phyloP scores from a whole-genome alignment of 2,113 vertebrate genomes.

The Pantherophis guttatus region DNA sequence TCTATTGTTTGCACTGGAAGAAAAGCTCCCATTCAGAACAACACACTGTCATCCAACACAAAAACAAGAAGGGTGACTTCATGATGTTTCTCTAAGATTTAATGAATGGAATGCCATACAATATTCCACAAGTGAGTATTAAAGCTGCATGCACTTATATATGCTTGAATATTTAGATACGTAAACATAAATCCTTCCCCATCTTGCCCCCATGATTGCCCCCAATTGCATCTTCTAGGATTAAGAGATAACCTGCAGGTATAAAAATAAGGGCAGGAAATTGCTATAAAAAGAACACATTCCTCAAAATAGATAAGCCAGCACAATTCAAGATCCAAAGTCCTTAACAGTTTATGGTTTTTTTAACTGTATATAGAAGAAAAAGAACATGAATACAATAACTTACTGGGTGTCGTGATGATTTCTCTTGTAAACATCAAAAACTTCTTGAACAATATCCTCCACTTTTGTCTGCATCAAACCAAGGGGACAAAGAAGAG shows the following conservation, averaged over 20 bases:
- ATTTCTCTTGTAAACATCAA: constrained; percentile 80
- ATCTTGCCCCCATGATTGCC: background rate
- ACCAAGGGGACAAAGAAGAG: background rate
- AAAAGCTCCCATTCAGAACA: background rate
- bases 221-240: background rate
- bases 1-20: background rate
- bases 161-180: background rate
- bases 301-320: background rate
- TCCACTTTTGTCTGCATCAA: constrained; percentile 83
- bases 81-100: background rate
- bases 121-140: background rate
- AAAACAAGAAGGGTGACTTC: background rate
- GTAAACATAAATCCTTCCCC: background rate
- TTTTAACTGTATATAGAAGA: background rate
- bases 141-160: background rate
- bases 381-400: background rate
- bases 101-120: background rate
- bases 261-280: background rate
- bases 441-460: constrained; percentile 81
- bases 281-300: background rate
- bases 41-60: background rate
- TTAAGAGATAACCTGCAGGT: background rate
- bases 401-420: constrained; percentile 84
- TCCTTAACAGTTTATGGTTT: background rate
- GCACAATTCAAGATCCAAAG: background rate